Percentiles rank a stretch among this genome's conserved stretches.
phyloP scores from a whole-genome alignment of 2,888 invertebrate genomes.

The Xestia xanthographa region DNA sequence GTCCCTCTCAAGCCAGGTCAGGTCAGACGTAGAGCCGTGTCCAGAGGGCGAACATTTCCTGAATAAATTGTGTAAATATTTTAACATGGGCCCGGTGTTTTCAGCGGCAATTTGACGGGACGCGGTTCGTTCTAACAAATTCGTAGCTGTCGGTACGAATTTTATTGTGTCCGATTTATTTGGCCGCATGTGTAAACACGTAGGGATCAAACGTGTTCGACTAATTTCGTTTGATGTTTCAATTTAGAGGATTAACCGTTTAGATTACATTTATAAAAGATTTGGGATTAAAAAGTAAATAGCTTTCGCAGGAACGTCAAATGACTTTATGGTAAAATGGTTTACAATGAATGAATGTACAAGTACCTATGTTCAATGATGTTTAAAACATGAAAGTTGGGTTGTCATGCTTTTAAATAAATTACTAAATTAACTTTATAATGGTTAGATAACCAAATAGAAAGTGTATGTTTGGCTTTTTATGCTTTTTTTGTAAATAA shows the following conservation, averaged over 20 bases:
- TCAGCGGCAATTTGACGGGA: slow-evolving; percentile 72
- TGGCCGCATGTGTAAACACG: slow-evolving; percentile 64
- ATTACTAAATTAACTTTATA: not conserved
- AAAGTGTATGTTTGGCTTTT: not conserved
- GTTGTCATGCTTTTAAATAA: not conserved
- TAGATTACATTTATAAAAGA: slow-evolving; percentile 46
- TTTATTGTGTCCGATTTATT: slow-evolving; percentile 71
- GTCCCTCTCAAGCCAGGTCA: slow-evolving; percentile 87
- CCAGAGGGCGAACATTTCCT: slow-evolving; percentile 70
- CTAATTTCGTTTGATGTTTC: slow-evolving; percentile 65
- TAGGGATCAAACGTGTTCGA: slow-evolving; percentile 54
- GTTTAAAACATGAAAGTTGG: not conserved
- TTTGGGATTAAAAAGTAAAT: slow-evolving; percentile 41
- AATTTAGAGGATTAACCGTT: slow-evolving; percentile 53
- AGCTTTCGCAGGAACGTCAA: not conserved
- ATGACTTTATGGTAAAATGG: not conserved
- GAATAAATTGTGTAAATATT: slow-evolving; percentile 77
- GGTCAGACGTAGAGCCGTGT: slow-evolving; percentile 82
- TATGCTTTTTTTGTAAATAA: not conserved
- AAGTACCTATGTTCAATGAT: not conserved
- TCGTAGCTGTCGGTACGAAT: slow-evolving; percentile 70
- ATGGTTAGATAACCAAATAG: not conserved
- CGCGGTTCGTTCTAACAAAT: slow-evolving; percentile 69
- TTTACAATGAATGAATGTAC: not conserved
- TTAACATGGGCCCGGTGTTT: slow-evolving; percentile 69